Conservation (phyloP, 2,113 vertebrate species). For the Pollimyrus isidori region DNA sequence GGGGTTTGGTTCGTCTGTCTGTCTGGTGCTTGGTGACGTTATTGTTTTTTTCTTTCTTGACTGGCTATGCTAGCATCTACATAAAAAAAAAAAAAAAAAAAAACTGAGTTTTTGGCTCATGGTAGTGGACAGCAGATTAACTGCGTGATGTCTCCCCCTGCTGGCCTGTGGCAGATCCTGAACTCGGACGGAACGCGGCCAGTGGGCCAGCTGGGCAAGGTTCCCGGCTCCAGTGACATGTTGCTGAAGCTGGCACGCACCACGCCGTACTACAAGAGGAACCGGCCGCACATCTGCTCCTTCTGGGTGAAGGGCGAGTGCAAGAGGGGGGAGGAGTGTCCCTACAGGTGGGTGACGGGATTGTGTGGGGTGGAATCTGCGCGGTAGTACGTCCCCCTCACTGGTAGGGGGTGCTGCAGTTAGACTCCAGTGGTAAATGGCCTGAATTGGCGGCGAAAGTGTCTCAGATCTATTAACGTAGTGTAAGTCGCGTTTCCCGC, state of each 20-base stretch:
- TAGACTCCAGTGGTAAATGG: not conserved
- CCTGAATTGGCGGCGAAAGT: not conserved
- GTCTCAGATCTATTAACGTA: not conserved
- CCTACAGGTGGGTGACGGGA: slow-evolving; percentile 72
- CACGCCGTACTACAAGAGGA: slow-evolving; percentile 96
- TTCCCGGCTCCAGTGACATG: slow-evolving; percentile 90
- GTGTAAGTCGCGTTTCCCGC: not conserved
- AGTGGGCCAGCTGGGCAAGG: slow-evolving; percentile 86
- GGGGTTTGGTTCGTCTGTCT: not conserved
- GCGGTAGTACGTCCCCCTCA: not conserved
- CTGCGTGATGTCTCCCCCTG: not conserved
- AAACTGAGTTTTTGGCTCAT: not conserved
- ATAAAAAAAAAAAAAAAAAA: not conserved
- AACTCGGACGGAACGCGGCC: slow-evolving; percentile 87
- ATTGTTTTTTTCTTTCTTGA: not conserved
- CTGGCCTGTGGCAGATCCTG: slow-evolving; percentile 64
- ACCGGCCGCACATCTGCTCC: slow-evolving; percentile 95
- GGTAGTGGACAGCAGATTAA: too few species aligned
- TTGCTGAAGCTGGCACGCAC: slow-evolving; percentile 91
- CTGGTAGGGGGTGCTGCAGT: not conserved
- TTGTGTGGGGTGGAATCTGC: not conserved
- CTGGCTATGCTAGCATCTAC: not conserved
- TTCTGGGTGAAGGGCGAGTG: slow-evolving; percentile 99
- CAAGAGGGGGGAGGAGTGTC: slow-evolving; percentile 96
- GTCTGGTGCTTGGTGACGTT: not conserved